Conservation (phyloP, 2,888 invertebrate species). For the Plagodis dolabraria region DNA sequence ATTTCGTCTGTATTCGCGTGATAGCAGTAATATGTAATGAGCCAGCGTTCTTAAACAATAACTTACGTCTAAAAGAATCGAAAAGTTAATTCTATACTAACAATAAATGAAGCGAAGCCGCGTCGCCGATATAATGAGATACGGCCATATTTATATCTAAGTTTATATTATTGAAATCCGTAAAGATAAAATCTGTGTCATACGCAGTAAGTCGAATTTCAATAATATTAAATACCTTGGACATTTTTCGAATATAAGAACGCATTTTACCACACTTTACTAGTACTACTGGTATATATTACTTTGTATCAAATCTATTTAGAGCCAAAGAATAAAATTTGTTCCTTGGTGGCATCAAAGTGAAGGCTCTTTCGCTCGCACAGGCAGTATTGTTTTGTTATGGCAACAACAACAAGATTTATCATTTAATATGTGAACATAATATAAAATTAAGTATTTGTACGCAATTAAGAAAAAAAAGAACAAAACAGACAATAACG, state of each 20-base stretch:
- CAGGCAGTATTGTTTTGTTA: too few relatives aligned
- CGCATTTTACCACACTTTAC: background rate
- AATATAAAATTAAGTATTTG: too few relatives aligned
- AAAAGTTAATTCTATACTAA: constrained; percentile 24
- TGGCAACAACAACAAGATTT: too few relatives aligned
- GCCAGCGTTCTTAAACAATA: constrained; percentile 27
- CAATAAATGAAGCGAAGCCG: constrained; percentile 30
- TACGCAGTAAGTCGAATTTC: constrained; percentile 27
- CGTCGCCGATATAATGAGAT: constrained; percentile 25
- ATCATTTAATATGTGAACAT: too few relatives aligned
- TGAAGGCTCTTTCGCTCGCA: too few relatives aligned
- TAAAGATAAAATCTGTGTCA: constrained; percentile 24
- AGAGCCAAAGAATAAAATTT: too few relatives aligned
- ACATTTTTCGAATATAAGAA: constrained; percentile 9
- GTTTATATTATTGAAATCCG: constrained; percentile 34
- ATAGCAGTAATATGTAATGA: constrained; percentile 10
- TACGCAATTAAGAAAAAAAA: too few relatives aligned
- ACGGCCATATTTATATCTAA: constrained; percentile 20
- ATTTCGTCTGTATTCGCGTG: too few relatives aligned
- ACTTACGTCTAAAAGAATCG: constrained; percentile 34
- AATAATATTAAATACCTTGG: constrained; percentile 33
- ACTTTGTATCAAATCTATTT: too few relatives aligned
- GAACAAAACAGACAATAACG: too few relatives aligned
- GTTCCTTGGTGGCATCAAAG: too few relatives aligned
- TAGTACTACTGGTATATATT: too few relatives aligned